Evolutionary conservation across 2,113 vertebrate genomes (phyloP), one percentile per base, ranked within the genome.

Genomic region (Silurus meridionalis): DNA sequence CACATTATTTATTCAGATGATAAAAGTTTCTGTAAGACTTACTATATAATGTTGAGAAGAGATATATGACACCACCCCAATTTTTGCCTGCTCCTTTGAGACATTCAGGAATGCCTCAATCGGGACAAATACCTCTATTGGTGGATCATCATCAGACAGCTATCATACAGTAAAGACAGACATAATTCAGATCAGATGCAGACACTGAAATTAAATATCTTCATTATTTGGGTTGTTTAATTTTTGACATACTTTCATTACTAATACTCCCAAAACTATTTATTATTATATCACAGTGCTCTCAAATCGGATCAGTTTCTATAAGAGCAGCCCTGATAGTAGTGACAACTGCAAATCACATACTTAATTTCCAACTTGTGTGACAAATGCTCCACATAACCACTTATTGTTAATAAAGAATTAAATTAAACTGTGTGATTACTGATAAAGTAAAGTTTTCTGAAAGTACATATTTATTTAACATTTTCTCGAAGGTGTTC

Each of bases 61-160:
- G 58, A 19, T 11, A 82, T 93, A 94, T 79, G 58, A 87, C 69
- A 91, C 90, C 55, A 94, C 72, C 9, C 77, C 89, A 64, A 93
- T 19, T 8, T 58, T 72, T 66, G 67, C 80, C 6, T 86, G 0
- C 1, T 63, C 71, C 46, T 61, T 2, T 81, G 69, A 6, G 61
- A 89, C 87, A n/a, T 8, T 13, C 0, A 0, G 8, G 63, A 93
- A 83, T 7, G 58, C 64, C 5, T 89, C 0, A 9, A 25, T 15
- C 9, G 93, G 94, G 13, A 94, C 83, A 85, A 60, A 74, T 53
- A 64, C 57, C 2, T 90, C 50, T 25, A 83, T 25, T 13, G 71
- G 9, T 5, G 2, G 0, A 21, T 69, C 2, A 69, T 5, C 0
- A 58, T 37, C 0, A 2, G 37, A 37, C 37, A 89, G 15, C 88